Conservation (phyloP, 2,888 invertebrate genomes). For the Gymnocheta viridis region DNA sequence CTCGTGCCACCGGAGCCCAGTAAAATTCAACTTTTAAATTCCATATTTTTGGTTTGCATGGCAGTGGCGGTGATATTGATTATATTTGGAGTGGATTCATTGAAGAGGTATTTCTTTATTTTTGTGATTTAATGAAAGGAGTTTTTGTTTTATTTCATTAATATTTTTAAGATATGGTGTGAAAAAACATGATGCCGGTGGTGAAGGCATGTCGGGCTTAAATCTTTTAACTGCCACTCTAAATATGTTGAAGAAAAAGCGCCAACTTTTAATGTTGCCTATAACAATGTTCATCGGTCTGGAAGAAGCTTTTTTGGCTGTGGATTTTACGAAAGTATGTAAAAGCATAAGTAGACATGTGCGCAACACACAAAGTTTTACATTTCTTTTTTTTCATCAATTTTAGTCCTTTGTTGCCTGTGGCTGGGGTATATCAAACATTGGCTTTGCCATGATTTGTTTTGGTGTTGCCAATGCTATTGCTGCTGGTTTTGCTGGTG, state of each 20-base stretch:
- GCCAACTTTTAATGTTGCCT: slow-evolving; percentile 92
- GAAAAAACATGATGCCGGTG: slow-evolving; percentile 82
- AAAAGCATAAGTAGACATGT: not conserved
- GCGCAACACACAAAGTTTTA: not conserved
- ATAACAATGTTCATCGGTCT: slow-evolving; percentile 96
- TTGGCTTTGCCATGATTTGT: slow-evolving; percentile 96
- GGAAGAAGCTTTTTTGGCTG: slow-evolving; percentile 95
- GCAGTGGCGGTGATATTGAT: slow-evolving; percentile 88
- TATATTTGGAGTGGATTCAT: slow-evolving; percentile 90
- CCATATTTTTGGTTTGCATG: slow-evolving; percentile 92
- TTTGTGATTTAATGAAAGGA: not conserved
- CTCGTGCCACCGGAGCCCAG: slow-evolving; percentile 87
- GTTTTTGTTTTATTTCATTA: not conserved
- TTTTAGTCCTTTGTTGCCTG: slow-evolving; percentile 91
- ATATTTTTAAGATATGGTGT: slow-evolving; percentile 83
- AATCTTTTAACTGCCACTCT: slow-evolving; percentile 89
- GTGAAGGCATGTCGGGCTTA: slow-evolving; percentile 86
- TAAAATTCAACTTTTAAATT: slow-evolving; percentile 90
- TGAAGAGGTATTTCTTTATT: slow-evolving; percentile 85
- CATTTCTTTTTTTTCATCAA: slow-evolving; percentile 1
- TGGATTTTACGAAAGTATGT: slow-evolving; percentile 89
- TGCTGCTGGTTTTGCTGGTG: slow-evolving; percentile 91
- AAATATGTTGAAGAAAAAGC: slow-evolving; percentile 88
- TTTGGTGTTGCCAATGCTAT: slow-evolving; percentile 94
- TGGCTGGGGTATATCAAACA: slow-evolving; percentile 93